Evolutionary conservation across 2,113 vertebrate species (phyloP).

Genomic region (Girardinichthys multiradiatus): DNA sequence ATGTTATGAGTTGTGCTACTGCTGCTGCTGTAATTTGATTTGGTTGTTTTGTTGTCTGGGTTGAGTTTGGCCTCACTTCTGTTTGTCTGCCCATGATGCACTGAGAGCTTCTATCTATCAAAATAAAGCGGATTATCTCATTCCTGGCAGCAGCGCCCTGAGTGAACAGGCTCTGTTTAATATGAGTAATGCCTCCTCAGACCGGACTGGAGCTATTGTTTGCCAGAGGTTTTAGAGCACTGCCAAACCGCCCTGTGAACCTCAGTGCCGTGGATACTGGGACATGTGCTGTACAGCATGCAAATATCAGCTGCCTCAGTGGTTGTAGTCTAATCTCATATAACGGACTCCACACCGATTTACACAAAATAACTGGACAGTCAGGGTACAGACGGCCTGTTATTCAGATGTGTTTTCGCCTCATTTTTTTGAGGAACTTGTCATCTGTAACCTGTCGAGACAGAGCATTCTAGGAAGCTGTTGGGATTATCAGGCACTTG

Average conservation of each 20-base stretch:
- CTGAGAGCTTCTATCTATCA: conserved; percentile 39
- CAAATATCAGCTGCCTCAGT: conserved; percentile 6
- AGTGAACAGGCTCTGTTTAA: conserved; percentile 57
- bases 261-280: conserved; percentile 44
- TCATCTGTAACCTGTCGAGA: background rate
- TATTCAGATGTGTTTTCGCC: background rate
- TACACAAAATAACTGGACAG: background rate
- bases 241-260: conserved; percentile 45
- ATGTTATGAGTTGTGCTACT: too few species aligned
- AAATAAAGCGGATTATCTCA: conserved; percentile 70
- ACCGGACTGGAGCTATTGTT: conserved; percentile 49
- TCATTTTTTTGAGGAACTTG: background rate
- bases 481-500: background rate
- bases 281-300: conserved; percentile 18
- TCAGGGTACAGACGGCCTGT: background rate
- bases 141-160: conserved; percentile 27
- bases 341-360: background rate
- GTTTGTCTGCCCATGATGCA: conserved; percentile 22
- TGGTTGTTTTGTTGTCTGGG: background rate
- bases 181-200: conserved; percentile 57
- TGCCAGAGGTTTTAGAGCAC: conserved; percentile 30
- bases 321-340: conserved; percentile 13
- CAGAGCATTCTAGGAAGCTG: background rate
- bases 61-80: background rate
- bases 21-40: background rate